Evolutionary conservation across 2,113 vertebrate genomes (phyloP).

Genomic region (Stegostoma tigrinum): DNA sequence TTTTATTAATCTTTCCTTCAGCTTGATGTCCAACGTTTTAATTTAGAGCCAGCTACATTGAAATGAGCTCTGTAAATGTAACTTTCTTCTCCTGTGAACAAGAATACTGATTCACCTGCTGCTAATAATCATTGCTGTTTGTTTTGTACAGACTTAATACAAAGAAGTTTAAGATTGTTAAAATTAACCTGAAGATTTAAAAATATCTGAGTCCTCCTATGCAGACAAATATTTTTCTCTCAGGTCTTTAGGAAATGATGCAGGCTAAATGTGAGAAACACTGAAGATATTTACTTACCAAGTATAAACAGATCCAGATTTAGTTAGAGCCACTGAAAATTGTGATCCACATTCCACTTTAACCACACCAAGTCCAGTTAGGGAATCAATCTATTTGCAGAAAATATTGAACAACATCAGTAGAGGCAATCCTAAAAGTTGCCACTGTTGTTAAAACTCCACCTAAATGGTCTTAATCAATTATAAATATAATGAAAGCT

Average conservation of each 20-base stretch:
- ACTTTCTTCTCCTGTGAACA: neutral
- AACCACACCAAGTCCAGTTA: constrained; percentile 88
- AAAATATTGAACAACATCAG: neutral
- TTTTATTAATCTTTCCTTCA: neutral
- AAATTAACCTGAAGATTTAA: neutral
- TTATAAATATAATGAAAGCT: neutral
- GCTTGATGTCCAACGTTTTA: neutral
- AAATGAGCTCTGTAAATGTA: neutral
- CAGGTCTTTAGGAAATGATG: neutral
- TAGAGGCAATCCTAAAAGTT: neutral
- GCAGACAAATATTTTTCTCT: neutral
- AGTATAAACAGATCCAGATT: constrained; percentile 91
- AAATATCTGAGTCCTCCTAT: neutral
- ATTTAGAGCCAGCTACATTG: neutral
- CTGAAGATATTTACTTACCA: constrained; percentile 60
- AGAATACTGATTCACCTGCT: neutral
- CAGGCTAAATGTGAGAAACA: neutral
- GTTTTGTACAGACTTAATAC: neutral
- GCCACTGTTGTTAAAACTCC: neutral
- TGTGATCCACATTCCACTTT: constrained; percentile 98
- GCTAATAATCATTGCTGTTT: neutral
- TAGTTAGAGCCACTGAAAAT: constrained; percentile 94
- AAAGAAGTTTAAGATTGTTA: neutral
- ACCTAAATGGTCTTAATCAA: neutral
- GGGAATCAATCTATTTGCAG: constrained; percentile 82